These are phyloP conservation scores for Ophiothrix spiculata DNA, from an alignment of 35 echinoderm and acorn worm species.

Conservation along the genomic window DNA sequence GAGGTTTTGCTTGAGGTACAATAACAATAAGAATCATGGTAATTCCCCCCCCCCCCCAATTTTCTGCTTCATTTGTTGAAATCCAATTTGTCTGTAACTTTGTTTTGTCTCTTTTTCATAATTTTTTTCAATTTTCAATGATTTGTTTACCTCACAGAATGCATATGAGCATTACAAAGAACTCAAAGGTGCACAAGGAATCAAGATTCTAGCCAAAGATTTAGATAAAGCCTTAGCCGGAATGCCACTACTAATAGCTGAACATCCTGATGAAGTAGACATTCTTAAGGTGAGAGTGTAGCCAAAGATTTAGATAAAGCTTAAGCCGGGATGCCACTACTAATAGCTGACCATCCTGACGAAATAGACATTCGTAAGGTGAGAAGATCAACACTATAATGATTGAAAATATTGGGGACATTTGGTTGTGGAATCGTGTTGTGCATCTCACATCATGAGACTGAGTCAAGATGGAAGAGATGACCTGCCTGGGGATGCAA, in stretches of 20 bases:
- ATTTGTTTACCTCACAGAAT: constrained; percentile 42
- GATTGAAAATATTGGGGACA: too few relatives aligned
- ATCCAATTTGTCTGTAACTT: neutral
- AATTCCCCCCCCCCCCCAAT: too few relatives aligned
- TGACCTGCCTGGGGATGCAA: too few relatives aligned
- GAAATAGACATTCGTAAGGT: constrained; percentile 94
- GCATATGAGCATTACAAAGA: constrained; percentile 88
- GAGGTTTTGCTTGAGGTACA: too few relatives aligned
- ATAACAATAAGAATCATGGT: too few relatives aligned
- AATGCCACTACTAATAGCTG: constrained; percentile 58
- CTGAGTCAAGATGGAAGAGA: too few relatives aligned
- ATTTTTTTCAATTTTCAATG: neutral
- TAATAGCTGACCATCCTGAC: constrained; percentile 75
- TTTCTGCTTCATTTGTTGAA: neutral
- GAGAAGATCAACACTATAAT: too few relatives aligned
- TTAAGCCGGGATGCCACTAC: constrained; percentile 69
- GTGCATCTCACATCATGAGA: too few relatives aligned
- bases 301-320: constrained; percentile 93
- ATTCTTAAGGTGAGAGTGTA: constrained; percentile 81
- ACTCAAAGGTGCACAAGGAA: constrained; percentile 62
- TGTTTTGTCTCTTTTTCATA: neutral
- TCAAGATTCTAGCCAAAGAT: constrained; percentile 88
- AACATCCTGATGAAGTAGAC: constrained; percentile 94
- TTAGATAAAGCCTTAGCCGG: constrained; percentile 90
- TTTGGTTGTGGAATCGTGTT: too few relatives aligned